Base-by-base conservation (phyloP, 2,888 invertebrate species). In the Apamea anceps region DNA sequence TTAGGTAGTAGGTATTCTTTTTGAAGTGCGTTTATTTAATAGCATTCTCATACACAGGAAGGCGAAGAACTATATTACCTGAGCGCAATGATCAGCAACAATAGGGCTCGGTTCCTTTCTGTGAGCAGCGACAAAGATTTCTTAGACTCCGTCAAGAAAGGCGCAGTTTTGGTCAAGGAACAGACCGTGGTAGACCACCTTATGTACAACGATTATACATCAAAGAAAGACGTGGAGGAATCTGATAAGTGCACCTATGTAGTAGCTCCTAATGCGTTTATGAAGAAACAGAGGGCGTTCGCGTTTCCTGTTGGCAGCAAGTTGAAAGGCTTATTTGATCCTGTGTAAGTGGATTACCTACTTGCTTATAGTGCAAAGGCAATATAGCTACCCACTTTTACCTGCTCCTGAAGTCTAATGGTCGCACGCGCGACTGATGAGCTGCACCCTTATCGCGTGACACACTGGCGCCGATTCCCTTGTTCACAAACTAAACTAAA, bases 171-270 rank as follows among this genome's bases (percentile, higher is more conserved):
- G 21, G 95, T 99, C 15, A 97, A 98, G n/a, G 98, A 98, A 90
- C 97, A 97, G 76, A 97, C 98, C 0, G 97, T 98, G 0, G 97
- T 98, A 12, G 97, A 98, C 89, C 97, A 98, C 86, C 94, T 98
- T 10, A 97, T 99, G 95, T 98, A 98, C 87, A 93, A 96, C 2
- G 98, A 98, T 91, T 99, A 98, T 90, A 94, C 97, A 80, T 96
- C 98, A 0, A 92, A 96, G 51, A 95, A 97, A 85, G 96, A 96
- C 0, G 92, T 97, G 0, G 96, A 96, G 0, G 98, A 98, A 91
- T 95, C 96, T 21, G 94, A 97, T 0, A 97, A 98, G 75, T 99
- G 99, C 91, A 98, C 98, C 0, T 98, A 98, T 91, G 99, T 99
- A 0, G 97, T 98, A 75, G 98, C 98, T 13, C 98, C 98, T 32